Conservation (phyloP, 2,113 vertebrate species). For the Callopanchax toddi region DNA sequence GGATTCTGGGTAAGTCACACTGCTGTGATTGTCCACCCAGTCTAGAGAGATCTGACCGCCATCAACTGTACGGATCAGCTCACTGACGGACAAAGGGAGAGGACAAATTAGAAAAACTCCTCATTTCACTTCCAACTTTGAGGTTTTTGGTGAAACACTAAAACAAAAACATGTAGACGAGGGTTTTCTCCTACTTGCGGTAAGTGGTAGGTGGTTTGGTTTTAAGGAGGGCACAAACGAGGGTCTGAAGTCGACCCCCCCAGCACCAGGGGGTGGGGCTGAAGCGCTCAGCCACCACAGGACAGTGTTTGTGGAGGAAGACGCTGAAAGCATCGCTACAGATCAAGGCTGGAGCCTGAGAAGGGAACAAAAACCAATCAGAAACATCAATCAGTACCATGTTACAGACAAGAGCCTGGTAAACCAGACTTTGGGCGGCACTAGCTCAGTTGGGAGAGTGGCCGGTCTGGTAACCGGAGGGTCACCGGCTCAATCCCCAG, state of each 20-base stretch:
- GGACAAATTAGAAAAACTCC: not conserved
- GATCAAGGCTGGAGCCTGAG: constrained; percentile 72
- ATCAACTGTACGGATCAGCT: constrained; percentile 80
- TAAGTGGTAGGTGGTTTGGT: constrained; percentile 75
- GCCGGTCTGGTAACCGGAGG: too few species aligned
- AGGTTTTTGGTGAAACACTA: too few species aligned
- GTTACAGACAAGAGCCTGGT: too few species aligned
- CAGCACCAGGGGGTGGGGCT: constrained; percentile 83
- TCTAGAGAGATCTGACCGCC: constrained; percentile 88
- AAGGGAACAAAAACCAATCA: not conserved
- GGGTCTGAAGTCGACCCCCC: constrained; percentile 79
- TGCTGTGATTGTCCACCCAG: constrained; percentile 76
- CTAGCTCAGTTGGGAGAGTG: too few species aligned
- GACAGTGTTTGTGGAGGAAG: constrained; percentile 76
- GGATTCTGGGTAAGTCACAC: constrained; percentile 59
- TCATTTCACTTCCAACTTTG: too few species aligned
- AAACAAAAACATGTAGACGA: not conserved
- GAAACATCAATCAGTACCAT: too few species aligned
- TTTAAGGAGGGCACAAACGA: constrained; percentile 74
- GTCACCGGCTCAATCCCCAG: too few species aligned
- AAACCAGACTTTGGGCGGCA: too few species aligned
- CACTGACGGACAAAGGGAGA: constrained; percentile 57
- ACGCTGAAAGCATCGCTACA: constrained; percentile 65
- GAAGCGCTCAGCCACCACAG: constrained; percentile 74
- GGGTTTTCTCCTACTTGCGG: constrained; percentile 74